Conservation (phyloP, 2,888 invertebrate species). For the Leptopilina myrica region DNA sequence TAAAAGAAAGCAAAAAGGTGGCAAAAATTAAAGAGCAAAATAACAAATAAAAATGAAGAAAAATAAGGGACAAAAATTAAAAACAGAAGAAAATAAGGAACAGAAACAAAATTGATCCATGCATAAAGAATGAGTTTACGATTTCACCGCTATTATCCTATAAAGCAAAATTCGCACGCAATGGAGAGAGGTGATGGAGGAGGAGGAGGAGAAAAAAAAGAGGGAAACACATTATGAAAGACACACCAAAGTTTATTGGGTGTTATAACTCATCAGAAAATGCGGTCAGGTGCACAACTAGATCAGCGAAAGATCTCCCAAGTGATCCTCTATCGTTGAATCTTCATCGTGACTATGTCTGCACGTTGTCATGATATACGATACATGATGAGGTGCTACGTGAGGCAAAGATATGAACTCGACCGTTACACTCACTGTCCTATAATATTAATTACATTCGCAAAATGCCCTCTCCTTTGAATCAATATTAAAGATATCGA, state of each 20-base stretch:
- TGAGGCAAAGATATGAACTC: slow-evolving; percentile 28
- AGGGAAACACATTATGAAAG: background rate
- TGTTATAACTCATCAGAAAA: slow-evolving; percentile 68
- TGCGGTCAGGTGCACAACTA: slow-evolving; percentile 73
- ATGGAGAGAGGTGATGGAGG: background rate
- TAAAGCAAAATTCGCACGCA: background rate
- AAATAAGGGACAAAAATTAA: too few species aligned
- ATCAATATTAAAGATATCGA: background rate
- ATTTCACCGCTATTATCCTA: background rate
- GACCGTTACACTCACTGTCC: slow-evolving; percentile 19
- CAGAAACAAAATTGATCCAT: too few species aligned
- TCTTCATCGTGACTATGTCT: slow-evolving; percentile 56
- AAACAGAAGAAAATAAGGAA: too few species aligned
- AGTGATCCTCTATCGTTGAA: slow-evolving; percentile 55
- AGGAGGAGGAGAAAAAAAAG: background rate
- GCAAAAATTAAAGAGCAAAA: too few species aligned
- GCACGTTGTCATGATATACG: slow-evolving; percentile 57
- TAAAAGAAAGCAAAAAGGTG: too few species aligned
- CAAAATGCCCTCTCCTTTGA: background rate
- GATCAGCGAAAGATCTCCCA: slow-evolving; percentile 61
- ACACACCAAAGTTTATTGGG: slow-evolving; percentile 62
- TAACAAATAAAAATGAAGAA: too few species aligned
- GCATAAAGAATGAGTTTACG: too few species aligned
- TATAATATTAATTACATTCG: slow-evolving; percentile 28
- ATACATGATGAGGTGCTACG: slow-evolving; percentile 55